phyloP scores from a whole-genome alignment of 2,888 invertebrate genomes.

The Reticulitermes lucifugus region DNA sequence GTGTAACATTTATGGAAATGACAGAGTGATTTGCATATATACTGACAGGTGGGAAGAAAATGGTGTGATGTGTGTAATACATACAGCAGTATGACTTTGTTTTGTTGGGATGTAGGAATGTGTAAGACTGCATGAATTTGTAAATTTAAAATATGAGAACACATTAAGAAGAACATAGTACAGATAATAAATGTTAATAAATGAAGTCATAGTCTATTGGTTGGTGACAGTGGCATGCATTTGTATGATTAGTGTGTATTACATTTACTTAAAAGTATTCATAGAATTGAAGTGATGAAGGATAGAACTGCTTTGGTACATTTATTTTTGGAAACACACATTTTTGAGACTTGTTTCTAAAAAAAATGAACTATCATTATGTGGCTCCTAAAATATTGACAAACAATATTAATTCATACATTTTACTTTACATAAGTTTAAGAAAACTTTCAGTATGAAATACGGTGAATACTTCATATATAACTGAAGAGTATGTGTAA shows the following conservation, averaged over 20 bases:
- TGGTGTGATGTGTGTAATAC: not conserved
- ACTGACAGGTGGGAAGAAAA: not conserved
- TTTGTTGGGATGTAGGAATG: slow-evolving; percentile 5
- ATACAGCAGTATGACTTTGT: not conserved
- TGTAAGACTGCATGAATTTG: not conserved
- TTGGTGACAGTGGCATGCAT: not conserved
- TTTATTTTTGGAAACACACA: not conserved
- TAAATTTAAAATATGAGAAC: slow-evolving; percentile 1
- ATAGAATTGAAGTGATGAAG: not conserved
- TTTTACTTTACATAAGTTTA: too few relatives aligned
- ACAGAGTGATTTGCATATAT: too few relatives aligned
- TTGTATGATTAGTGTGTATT: not conserved
- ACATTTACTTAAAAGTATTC: not conserved
- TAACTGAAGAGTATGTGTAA: not conserved
- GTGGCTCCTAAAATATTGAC: not conserved
- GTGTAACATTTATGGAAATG: not conserved
- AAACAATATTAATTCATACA: not conserved
- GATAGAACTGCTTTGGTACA: not conserved
- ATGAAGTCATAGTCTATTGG: slow-evolving; percentile 5
- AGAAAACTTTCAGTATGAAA: too few relatives aligned
- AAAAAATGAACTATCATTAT: not conserved
- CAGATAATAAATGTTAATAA: slow-evolving; percentile 2
- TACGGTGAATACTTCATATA: too few relatives aligned
- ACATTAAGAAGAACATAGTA: not conserved
- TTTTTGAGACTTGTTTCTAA: not conserved